Evolutionary conservation across 2,797 vertebrate species (phyloP).

Genomic region (Philypnodon macrostomus): DNA sequence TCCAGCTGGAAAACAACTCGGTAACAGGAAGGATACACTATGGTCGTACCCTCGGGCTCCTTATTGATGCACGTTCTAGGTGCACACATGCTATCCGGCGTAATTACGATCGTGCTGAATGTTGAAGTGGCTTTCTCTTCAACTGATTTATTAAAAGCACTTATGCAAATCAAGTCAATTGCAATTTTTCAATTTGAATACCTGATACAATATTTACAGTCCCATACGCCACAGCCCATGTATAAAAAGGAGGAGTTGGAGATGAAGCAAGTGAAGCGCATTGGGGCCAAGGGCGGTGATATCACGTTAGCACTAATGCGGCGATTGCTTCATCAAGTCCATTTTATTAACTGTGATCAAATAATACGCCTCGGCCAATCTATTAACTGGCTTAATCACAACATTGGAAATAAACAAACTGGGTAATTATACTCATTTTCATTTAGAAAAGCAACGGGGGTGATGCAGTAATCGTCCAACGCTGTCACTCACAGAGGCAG

Average conservation of each 20-base stretch:
- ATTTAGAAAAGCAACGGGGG: slow-evolving; percentile 33
- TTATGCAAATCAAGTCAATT: slow-evolving; percentile 71
- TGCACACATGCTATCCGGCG: no score
- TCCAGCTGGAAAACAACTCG: slow-evolving; percentile 53
- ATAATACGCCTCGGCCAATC: slow-evolving; percentile 33
- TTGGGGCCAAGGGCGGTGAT: slow-evolving; percentile 54
- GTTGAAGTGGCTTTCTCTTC: slow-evolving; percentile 51
- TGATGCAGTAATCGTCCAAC: slow-evolving; percentile 26
- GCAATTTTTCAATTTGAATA: slow-evolving; percentile 69
- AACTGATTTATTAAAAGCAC: slow-evolving; percentile 70
- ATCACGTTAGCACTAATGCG: slow-evolving; percentile 39
- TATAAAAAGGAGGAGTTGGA: slow-evolving; percentile 33
- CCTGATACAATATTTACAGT: slow-evolving; percentile 59
- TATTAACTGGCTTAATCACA: slow-evolving; percentile 45
- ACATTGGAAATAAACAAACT: slow-evolving; percentile 72
- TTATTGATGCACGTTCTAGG: slow-evolving; percentile 23
- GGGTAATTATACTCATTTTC: slow-evolving; percentile 50
- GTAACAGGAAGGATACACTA: slow-evolving; percentile 39
- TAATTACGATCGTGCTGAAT: slow-evolving; percentile 41
- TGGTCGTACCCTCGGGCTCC: slow-evolving; percentile 35
- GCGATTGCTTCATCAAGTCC: slow-evolving; percentile 32
- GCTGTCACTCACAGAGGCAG: slow-evolving; percentile 37
- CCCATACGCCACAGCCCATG: slow-evolving; percentile 45
- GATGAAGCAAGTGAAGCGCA: slow-evolving; percentile 34
- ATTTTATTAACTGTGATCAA: slow-evolving; percentile 43